A percentile compares a stretch with the other conserved stretches of the same genome.
Conservation (phyloP, 2,113 vertebrate genomes). For the Petromus typicus region DNA sequence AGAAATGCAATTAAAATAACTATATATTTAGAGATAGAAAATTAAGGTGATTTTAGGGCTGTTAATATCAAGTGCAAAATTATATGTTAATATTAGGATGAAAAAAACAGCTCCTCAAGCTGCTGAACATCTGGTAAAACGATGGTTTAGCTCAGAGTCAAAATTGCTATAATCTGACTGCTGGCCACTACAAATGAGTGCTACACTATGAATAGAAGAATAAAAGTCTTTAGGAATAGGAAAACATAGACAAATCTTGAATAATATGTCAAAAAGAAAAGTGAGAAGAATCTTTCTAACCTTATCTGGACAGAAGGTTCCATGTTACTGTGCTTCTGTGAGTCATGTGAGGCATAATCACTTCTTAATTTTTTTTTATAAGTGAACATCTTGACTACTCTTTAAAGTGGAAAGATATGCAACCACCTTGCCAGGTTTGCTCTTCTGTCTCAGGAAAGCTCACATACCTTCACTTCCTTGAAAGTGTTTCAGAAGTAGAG, state of each 20-base stretch:
- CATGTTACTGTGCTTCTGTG: neutral
- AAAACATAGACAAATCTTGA: neutral
- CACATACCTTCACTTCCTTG: neutral
- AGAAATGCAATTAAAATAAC: constrained; percentile 17
- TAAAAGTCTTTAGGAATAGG: neutral
- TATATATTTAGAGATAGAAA: constrained; percentile 6
- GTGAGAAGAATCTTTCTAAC: neutral
- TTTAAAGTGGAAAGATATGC: neutral
- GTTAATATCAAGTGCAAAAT: constrained; percentile 50
- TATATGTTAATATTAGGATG: neutral
- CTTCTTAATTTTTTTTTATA: neutral
- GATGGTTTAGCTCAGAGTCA: constrained; percentile 1
- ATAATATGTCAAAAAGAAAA: neutral
- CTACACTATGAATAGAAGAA: neutral
- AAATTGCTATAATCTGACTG: neutral
- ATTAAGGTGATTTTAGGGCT: neutral
- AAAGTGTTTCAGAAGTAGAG: neutral
- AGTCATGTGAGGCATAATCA: neutral
- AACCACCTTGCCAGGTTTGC: neutral
- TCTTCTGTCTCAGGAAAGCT: neutral
- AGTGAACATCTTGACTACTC: neutral
- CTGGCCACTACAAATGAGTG: neutral
- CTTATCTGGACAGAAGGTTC: neutral
- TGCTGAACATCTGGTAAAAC: constrained; percentile 17
- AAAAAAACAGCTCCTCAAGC: neutral